Conservation (phyloP, 2,797 vertebrate species). For the Lithobates sylvaticus region DNA sequence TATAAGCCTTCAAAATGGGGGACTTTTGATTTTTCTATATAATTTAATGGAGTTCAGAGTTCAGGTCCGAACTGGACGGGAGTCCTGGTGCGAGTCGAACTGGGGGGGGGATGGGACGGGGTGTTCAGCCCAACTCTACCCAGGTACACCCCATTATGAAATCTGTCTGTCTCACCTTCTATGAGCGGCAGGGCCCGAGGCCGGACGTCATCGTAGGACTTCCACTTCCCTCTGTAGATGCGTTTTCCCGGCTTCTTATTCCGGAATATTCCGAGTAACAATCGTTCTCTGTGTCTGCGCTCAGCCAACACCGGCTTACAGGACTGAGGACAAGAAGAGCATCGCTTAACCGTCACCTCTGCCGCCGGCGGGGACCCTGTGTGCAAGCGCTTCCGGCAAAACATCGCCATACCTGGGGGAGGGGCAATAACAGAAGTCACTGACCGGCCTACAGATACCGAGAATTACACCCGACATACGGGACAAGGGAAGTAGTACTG, state of each 20-base stretch:
- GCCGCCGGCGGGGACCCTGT: constrained; percentile 24
- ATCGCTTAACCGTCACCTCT: constrained; percentile 28
- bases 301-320: not conserved
- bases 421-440: not conserved
- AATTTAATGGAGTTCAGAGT: no score
- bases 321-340: constrained; percentile 35
- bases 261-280: constrained; percentile 13
- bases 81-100: no score
- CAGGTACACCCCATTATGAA: not conserved
- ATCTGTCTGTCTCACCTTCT: constrained; percentile 2
- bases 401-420: constrained; percentile 34
- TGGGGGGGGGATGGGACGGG: no score
- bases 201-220: constrained; percentile 34
- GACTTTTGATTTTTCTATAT: no score
- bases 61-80: no score
- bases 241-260: not conserved
- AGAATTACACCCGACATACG: not conserved
- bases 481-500: not conserved
- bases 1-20: no score
- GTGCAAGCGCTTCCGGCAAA: constrained; percentile 38
- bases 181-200: not conserved
- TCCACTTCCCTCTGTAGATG: not conserved
- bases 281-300: not conserved
- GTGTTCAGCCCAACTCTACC: no score
- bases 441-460: no score